Evolutionary conservation across 2,888 invertebrate species (phyloP).

Genomic region (Hymenopus coronatus): DNA sequence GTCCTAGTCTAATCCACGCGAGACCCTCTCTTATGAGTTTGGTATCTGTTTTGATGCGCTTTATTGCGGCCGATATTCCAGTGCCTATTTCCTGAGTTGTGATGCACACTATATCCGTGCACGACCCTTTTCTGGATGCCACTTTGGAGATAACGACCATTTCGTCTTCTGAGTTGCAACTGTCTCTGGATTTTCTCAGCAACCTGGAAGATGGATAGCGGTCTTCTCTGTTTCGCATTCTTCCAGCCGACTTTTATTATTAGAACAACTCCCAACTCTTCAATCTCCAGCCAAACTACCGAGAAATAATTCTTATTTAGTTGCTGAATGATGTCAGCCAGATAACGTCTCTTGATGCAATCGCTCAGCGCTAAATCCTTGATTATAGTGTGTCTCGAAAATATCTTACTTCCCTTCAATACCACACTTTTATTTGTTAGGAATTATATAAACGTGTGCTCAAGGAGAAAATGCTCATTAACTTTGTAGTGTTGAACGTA

Average conservation of each 20-base stretch:
- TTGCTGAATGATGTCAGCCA: not conserved
- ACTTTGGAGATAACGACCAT: not conserved
- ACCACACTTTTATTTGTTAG: too few species aligned
- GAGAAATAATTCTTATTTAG: not conserved
- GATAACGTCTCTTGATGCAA: not conserved
- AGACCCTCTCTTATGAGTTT: too few species aligned
- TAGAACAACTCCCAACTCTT: not conserved
- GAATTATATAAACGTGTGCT: too few species aligned
- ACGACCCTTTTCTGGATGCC: not conserved
- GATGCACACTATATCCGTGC: not conserved
- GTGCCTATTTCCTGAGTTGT: not conserved
- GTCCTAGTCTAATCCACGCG: too few species aligned
- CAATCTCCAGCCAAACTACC: not conserved
- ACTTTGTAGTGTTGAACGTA: too few species aligned
- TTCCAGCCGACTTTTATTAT: not conserved
- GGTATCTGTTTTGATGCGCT: too few species aligned
- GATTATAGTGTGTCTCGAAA: not conserved
- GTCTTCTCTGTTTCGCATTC: not conserved
- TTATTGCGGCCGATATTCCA: too few species aligned
- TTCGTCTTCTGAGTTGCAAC: not conserved
- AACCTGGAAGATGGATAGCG: not conserved
- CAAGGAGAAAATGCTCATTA: too few species aligned
- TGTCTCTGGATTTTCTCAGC: not conserved
- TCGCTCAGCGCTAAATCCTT: not conserved
- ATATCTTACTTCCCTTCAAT: not conserved